Evolutionary conservation across 2,888 invertebrate genomes (phyloP).

Genomic region (Copidosoma aretas): DNA sequence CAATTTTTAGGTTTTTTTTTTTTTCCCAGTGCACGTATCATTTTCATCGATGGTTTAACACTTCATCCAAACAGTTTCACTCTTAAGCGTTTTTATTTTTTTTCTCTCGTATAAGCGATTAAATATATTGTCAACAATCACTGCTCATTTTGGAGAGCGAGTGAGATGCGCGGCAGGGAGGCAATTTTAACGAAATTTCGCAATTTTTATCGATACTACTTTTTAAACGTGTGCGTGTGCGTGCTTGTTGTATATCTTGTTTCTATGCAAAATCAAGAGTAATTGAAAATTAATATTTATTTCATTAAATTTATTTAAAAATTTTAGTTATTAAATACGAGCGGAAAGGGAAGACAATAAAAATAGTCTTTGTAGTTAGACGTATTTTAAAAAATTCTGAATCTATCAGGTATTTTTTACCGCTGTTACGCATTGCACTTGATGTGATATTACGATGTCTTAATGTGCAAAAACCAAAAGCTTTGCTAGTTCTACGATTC

Average conservation of each 20-base stretch:
- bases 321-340: slow-evolving; percentile 2
- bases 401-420: slow-evolving; percentile 1
- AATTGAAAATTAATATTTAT: background rate
- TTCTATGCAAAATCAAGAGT: background rate
- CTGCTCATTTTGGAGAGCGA: slow-evolving; percentile 32
- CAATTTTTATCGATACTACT: slow-evolving; percentile 6
- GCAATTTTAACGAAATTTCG: slow-evolving; percentile 15
- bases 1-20: slow-evolving; percentile 24
- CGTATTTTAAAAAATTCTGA: background rate
- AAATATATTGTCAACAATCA: slow-evolving; percentile 38
- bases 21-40: slow-evolving; percentile 22
- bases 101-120: slow-evolving; percentile 34
- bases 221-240: slow-evolving; percentile 9
- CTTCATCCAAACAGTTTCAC: slow-evolving; percentile 1
- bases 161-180: slow-evolving; percentile 26
- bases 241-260: slow-evolving; percentile 8
- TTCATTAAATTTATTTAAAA: background rate
- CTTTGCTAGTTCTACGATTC: background rate
- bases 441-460: background rate
- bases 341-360: slow-evolving; percentile 30
- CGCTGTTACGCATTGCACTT: background rate
- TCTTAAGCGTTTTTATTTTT: slow-evolving; percentile 17
- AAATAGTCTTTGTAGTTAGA: slow-evolving; percentile 16
- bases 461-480: background rate
- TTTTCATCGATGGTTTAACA: slow-evolving; percentile 1